Conservation (phyloP, 2,797 vertebrate species). For the Peromyscus melanophrys region DNA sequence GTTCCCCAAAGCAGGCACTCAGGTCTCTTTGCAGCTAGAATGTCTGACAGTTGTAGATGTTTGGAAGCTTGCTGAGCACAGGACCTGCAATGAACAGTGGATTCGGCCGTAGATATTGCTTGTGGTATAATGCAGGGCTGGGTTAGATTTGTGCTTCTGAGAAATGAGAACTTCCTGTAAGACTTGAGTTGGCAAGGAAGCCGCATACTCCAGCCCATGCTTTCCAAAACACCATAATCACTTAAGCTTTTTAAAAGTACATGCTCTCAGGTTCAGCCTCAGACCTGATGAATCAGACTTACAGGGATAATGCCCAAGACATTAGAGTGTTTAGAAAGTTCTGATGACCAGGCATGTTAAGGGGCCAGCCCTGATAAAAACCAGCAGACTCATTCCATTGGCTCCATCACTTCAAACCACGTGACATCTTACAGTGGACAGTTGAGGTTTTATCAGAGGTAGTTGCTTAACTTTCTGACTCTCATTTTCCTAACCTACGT, state of each 20-base stretch:
- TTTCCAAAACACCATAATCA: slow-evolving; percentile 21
- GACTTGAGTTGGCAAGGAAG: background rate
- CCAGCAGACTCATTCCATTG: background rate
- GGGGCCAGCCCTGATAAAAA: background rate
- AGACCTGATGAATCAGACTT: background rate
- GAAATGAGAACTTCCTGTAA: slow-evolving; percentile 32
- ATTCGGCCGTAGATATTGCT: background rate
- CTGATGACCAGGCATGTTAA: background rate
- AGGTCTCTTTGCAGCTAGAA: slow-evolving; percentile 39
- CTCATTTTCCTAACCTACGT: slow-evolving; percentile 17
- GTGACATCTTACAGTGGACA: background rate
- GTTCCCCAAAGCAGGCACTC: background rate
- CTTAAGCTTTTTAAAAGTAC: slow-evolving; percentile 41
- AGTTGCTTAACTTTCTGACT: slow-evolving; percentile 33
- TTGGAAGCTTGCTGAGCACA: background rate
- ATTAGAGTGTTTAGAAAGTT: background rate
- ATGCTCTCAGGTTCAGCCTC: background rate
- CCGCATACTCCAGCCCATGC: background rate
- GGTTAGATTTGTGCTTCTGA: slow-evolving; percentile 41
- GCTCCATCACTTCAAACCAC: background rate
- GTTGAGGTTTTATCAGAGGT: background rate
- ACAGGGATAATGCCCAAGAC: background rate
- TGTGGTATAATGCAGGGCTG: background rate
- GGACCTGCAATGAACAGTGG: background rate
- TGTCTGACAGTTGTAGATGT: background rate